These are phyloP conservation scores for Anolis apletophallus DNA, from an alignment of 2,797 vertebrate species.

Conservation along the genomic window DNA sequence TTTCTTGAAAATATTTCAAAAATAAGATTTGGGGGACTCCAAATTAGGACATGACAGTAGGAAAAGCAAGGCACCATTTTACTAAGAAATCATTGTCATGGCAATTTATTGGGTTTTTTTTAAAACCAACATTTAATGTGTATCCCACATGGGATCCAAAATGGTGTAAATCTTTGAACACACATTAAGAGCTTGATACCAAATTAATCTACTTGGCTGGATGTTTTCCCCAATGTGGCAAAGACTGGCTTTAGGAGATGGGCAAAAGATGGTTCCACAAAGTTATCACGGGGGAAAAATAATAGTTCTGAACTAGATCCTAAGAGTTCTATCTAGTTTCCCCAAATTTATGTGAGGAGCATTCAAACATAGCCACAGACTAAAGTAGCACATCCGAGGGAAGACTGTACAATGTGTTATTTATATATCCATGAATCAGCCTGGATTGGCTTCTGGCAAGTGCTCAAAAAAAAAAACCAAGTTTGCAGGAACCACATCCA, in stretches of 20 bases:
- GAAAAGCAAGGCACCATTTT: neutral
- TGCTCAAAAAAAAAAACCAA: constrained; percentile 1
- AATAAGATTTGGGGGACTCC: neutral
- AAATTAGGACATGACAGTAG: neutral
- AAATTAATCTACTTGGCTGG: neutral
- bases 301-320: too few relatives aligned
- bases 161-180: too few relatives aligned
- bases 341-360: neutral
- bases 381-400: neutral
- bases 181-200: too few relatives aligned
- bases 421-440: neutral
- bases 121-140: too few relatives aligned
- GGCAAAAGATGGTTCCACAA: neutral
- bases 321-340: neutral
- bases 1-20: neutral
- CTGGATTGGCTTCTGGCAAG: neutral
- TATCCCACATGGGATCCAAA: too few relatives aligned
- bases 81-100: neutral
- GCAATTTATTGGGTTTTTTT: too few relatives aligned
- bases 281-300: neutral
- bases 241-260: neutral
- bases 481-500: neutral
- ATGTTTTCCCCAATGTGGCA: neutral
- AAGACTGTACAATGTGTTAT: neutral
- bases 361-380: neutral